These are phyloP conservation scores for Neodon shergylaensis DNA, from an alignment of 2,113 vertebrate genomes.

Conservation along the genomic window DNA sequence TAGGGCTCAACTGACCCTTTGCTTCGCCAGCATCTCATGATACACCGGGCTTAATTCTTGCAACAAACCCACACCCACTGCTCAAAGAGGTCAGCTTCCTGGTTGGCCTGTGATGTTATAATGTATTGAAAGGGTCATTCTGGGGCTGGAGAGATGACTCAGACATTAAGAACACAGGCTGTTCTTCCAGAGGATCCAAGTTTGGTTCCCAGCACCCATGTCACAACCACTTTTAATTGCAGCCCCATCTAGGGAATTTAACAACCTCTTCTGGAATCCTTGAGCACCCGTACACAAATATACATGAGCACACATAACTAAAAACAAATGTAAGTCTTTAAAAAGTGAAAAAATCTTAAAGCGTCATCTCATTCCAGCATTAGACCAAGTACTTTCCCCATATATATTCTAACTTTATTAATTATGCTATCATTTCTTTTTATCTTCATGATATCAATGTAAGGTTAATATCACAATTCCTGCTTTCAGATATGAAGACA, in stretches of 20 bases:
- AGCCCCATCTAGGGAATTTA: not conserved
- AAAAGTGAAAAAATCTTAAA: not conserved
- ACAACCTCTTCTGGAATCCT: not conserved
- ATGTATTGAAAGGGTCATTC: not conserved
- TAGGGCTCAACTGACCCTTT: not conserved
- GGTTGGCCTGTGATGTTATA: not conserved
- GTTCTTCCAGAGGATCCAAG: not conserved
- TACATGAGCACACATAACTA: too few relatives aligned
- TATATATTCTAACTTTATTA: too few relatives aligned
- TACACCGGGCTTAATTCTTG: not conserved
- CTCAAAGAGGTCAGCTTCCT: not conserved
- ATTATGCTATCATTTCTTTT: not conserved
- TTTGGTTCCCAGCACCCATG: not conserved
- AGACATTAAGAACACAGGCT: not conserved
- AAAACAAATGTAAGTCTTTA: not conserved
- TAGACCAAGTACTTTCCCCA: not conserved
- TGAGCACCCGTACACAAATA: not conserved
- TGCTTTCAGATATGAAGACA: not conserved
- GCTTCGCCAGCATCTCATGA: not conserved
- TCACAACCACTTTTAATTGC: not conserved
- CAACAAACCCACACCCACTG: not conserved
- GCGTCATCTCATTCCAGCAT: not conserved
- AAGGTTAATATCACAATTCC: not conserved
- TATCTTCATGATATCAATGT: not conserved
- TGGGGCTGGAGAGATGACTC: not conserved